Conservation (phyloP, 2,888 invertebrate species). For the Nasonia oneida region DNA sequence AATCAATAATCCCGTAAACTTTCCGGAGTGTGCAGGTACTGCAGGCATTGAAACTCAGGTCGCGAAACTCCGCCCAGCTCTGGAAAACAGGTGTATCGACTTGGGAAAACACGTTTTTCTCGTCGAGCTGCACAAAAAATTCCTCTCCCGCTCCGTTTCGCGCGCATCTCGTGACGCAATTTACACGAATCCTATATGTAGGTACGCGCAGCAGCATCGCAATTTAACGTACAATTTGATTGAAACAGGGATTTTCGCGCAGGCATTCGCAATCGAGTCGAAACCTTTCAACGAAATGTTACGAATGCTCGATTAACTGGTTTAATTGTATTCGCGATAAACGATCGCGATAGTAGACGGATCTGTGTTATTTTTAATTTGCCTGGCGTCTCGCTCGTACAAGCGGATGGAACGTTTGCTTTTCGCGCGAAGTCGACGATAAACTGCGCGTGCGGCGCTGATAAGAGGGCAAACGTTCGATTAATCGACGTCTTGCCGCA, state of each 20-base stretch:
- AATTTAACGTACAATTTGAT: conserved; percentile 9
- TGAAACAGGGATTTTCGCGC: not conserved
- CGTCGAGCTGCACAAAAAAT: not conserved
- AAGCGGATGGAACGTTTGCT: too few species aligned
- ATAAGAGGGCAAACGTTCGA: not conserved
- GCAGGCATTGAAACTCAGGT: not conserved
- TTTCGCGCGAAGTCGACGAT: not conserved
- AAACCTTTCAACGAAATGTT: not conserved
- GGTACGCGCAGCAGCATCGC: not conserved
- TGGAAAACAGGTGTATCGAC: conserved; percentile 2
- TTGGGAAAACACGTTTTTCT: conserved; percentile 13
- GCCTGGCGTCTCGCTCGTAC: not conserved
- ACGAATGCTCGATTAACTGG: not conserved
- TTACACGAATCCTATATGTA: too few species aligned
- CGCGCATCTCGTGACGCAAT: not conserved
- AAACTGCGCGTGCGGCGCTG: not conserved
- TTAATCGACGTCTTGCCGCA: not conserved
- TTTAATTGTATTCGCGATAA: not conserved
- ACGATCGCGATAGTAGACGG: not conserved
- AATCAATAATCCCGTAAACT: not conserved
- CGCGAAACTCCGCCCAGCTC: not conserved
- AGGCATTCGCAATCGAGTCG: not conserved
- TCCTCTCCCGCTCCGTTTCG: not conserved
- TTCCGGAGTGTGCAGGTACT: not conserved
- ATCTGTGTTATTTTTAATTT: not conserved